Conservation (phyloP, 1,140 invertebrate genomes). For the Oncopeltus fasciatus region DNA sequence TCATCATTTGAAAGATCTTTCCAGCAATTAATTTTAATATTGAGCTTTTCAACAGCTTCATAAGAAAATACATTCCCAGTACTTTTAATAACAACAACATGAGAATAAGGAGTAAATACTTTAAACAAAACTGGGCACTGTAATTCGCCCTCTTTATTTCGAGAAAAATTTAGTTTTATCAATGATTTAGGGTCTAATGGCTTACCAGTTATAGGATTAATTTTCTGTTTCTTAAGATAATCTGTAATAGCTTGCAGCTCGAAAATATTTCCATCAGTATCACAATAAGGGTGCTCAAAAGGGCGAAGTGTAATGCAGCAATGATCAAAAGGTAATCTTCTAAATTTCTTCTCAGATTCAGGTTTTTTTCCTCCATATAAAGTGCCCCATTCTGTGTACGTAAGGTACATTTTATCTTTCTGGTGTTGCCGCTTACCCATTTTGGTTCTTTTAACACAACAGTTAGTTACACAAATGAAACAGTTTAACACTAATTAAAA, state of each 20-base stretch:
- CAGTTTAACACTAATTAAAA: too few species aligned
- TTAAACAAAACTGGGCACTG: constrained; percentile 95
- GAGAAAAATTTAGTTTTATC: constrained; percentile 77
- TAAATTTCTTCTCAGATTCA: constrained; percentile 63
- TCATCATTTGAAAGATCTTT: constrained; percentile 87
- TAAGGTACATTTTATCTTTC: constrained; percentile 96
- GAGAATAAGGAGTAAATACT: constrained; percentile 84
- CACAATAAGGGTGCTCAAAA: constrained; percentile 84
- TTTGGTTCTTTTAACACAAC: too few species aligned
- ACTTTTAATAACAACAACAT: constrained; percentile 79
- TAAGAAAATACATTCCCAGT: constrained; percentile 94
- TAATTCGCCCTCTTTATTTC: constrained; percentile 70
- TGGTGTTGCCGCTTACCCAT: constrained; percentile 98
- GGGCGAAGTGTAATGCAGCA: constrained; percentile 86
- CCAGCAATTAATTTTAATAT: constrained; percentile 87
- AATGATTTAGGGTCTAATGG: constrained; percentile 72
- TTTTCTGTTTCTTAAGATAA: constrained; percentile 84
- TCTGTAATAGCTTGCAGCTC: constrained; percentile 75
- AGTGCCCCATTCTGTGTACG: constrained; percentile 90
- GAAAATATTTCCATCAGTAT: constrained; percentile 74
- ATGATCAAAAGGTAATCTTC: constrained; percentile 82
- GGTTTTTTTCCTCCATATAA: constrained; percentile 75
- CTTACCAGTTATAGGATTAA: constrained; percentile 88
- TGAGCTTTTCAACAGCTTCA: constrained; percentile 92
- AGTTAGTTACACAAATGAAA: too few species aligned